Percentiles rank a stretch among this genome's conserved stretches.
phyloP scores from a whole-genome alignment of 2,797 vertebrate species.

The Podargus strigoides region DNA sequence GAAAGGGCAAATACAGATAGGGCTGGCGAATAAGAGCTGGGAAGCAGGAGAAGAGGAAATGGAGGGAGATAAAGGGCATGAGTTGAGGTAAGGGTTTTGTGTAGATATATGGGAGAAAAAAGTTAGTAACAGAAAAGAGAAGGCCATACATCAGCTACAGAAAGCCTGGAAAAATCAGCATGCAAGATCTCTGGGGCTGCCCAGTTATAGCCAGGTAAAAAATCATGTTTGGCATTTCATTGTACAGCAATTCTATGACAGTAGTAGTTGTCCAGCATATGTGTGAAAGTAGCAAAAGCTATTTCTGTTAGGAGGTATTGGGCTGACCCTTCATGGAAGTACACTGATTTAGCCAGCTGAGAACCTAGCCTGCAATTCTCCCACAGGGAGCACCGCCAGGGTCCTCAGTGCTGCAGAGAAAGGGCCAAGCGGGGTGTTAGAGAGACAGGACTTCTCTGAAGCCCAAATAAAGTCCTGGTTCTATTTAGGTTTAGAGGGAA shows the following conservation, averaged over 20 bases:
- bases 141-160: neutral
- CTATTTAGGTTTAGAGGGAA: neutral
- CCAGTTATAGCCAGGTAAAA: neutral
- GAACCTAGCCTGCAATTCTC: neutral
- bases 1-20: neutral
- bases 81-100: neutral
- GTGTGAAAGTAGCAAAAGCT: neutral
- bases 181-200: neutral
- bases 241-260: neutral
- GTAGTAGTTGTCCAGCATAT: neutral
- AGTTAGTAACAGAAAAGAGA: neutral
- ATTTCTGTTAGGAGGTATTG: neutral
- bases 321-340: neutral
- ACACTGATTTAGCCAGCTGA: neutral
- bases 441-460: neutral
- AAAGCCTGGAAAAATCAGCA: neutral
- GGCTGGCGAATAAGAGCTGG: neutral
- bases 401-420: neutral
- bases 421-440: neutral
- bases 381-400: neutral
- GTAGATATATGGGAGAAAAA: neutral
- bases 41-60: neutral
- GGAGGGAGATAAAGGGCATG: neutral
- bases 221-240: neutral
- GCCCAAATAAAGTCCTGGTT: neutral